A percentile compares a stretch with the other conserved stretches of the same genome.
Evolutionary conservation across 2,797 vertebrate species (phyloP).

Genomic region (Lemur catta): DNA sequence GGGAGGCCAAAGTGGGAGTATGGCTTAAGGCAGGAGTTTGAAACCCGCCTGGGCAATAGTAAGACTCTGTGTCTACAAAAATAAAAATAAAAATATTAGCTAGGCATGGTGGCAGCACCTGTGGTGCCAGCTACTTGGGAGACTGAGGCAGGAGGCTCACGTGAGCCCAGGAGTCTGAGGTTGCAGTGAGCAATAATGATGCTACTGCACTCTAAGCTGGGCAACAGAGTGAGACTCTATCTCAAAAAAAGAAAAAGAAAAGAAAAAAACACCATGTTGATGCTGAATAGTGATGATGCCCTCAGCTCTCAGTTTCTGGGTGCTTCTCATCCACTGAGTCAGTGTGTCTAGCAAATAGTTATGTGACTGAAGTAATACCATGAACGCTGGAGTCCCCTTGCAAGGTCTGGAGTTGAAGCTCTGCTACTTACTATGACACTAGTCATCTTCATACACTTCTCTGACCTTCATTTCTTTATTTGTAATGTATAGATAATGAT

Average conservation of each 20-base stretch:
- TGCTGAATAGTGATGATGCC: neutral
- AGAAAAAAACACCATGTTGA: neutral
- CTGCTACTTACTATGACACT: neutral
- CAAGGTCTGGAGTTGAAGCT: neutral
- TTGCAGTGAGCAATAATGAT: neutral
- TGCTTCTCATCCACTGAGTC: neutral
- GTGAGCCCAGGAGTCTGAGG: neutral
- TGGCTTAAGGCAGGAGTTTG: no score
- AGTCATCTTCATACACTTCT: neutral
- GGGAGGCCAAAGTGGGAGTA: no score
- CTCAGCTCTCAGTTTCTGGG: neutral
- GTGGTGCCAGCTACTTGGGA: neutral
- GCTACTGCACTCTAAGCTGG: neutral
- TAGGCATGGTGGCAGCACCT: no score
- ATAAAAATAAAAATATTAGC: no score
- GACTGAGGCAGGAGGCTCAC: no score
- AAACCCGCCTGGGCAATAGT: no score
- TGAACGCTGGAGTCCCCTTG: neutral
- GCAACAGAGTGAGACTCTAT: neutral
- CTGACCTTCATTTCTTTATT: neutral
- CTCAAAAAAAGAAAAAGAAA: neutral
- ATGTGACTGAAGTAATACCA: neutral
- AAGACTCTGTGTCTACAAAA: no score
- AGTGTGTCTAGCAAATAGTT: neutral
- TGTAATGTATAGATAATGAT: neutral